Evolutionary conservation across 1,140 invertebrate genomes (phyloP).

Genomic region (Drosophila trapezifrons): DNA sequence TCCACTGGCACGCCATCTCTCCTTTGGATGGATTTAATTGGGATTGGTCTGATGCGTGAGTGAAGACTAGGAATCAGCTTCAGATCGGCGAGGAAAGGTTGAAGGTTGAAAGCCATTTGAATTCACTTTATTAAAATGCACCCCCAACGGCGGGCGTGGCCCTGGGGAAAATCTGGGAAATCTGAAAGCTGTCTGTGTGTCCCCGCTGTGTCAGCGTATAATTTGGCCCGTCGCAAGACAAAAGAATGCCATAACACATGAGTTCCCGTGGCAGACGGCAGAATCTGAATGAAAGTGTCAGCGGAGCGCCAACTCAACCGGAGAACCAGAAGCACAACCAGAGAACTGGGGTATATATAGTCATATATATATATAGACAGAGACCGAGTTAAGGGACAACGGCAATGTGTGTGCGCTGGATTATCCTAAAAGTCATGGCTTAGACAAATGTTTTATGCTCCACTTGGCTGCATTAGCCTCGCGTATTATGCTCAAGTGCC

Average conservation of each 20-base stretch:
- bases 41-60: slow-evolving; percentile 1
- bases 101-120: slow-evolving; percentile 13
- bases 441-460: slow-evolving; percentile 68
- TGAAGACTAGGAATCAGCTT: slow-evolving; percentile 1
- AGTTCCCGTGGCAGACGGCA: slow-evolving; percentile 10
- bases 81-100: slow-evolving; percentile 9
- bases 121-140: slow-evolving; percentile 39
- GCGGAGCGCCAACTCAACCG: slow-evolving; percentile 26
- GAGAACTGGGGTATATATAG: slow-evolving; percentile 24
- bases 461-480: slow-evolving; percentile 62
- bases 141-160: background rate
- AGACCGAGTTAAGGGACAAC: slow-evolving; percentile 7
- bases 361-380: slow-evolving; percentile 6
- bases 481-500: slow-evolving; percentile 49
- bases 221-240: slow-evolving; percentile 36
- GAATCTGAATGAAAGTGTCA: slow-evolving; percentile 61
- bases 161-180: slow-evolving; percentile 6
- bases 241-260: slow-evolving; percentile 50
- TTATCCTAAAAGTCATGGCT: slow-evolving; percentile 64
- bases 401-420: slow-evolving; percentile 27
- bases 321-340: background rate
- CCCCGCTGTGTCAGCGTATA: slow-evolving; percentile 37
- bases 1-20: background rate
- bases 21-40: slow-evolving; percentile 27
- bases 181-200: slow-evolving; percentile 3